Evolutionary conservation across 2,797 vertebrate genomes (phyloP), one percentile per base, ranked within the genome.

Genomic region (Echeneis naucrates): DNA sequence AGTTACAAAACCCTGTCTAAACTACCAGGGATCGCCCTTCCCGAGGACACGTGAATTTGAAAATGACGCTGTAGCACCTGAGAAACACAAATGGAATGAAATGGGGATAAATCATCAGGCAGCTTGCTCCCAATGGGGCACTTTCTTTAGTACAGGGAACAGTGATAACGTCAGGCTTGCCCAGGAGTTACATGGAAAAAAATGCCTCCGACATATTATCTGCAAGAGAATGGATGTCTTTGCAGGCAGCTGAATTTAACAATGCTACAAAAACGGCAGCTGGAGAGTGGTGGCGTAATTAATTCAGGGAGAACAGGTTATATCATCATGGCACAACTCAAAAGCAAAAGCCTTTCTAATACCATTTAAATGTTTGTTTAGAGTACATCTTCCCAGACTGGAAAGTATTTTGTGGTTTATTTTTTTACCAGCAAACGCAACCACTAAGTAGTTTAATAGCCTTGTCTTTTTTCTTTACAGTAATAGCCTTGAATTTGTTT

Each of bases 81-180:
- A 23, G 63, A 70, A 66, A 75, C 81, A 83, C 65, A 72, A 85
- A 73, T 72, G 54, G 62, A 78, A 77, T 63, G 40, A 80, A 83
- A 84, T 57, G 56, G 70, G 69, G 70, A 85, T 85, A 74, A 91
- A 88, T 89, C 84, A 83, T 65, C 26, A 32, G 30, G 42, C 57
- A 52, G 69, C 30, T 53, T 32, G 26, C 35, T 64, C 68, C 60
- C 75, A 56, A n/a, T 14, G 75, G 58, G 54, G 50, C n/a, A 13
- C 35, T 8, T 7, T 38, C 16, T 58, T 21, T 1, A 47, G 51
- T 48, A 72, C 57, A 27, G n/a, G 53, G 72, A 57, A 59, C 51
- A 14, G 33, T 5, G 54, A 66, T 26, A 45, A 12, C 52, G 7
- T 53, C 4, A 13, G n/a, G 27, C 72, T 37, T 51, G 30, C 59